phyloP scores from a whole-genome alignment of 2,113 vertebrate species.

The Percopsis transmontana region DNA sequence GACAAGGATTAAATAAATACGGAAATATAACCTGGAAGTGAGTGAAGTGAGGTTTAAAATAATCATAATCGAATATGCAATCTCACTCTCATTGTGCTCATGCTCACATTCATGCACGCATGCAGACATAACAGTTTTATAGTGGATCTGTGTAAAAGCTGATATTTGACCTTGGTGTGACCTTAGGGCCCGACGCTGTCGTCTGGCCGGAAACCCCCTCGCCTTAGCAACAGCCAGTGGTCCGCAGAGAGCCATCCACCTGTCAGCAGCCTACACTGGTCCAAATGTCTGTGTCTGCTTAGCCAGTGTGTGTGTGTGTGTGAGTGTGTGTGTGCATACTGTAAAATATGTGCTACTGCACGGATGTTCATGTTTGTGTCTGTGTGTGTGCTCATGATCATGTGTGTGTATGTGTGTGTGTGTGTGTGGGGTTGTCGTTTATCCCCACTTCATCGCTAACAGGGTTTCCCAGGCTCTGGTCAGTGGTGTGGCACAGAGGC shows the following conservation, averaged over 20 bases:
- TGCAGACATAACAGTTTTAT: conserved; percentile 5
- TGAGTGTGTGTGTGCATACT: background rate
- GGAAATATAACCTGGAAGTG: too few species aligned
- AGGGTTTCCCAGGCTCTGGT: conserved; percentile 76
- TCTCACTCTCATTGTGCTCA: too few species aligned
- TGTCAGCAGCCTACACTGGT: conserved; percentile 64
- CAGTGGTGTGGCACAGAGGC: conserved; percentile 71
- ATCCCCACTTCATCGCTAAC: conserved; percentile 73
- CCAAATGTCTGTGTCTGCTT: conserved; percentile 24
- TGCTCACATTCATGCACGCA: too few species aligned
- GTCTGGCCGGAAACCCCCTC: conserved; percentile 70
- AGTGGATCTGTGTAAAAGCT: conserved; percentile 16
- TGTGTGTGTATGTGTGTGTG: conserved; percentile 36
- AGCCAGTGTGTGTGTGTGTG: conserved; percentile 4
- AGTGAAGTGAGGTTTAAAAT: too few species aligned
- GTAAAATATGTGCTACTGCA: background rate
- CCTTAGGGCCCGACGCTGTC: conserved; percentile 53
- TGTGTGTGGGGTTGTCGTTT: conserved; percentile 55
- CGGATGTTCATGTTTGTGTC: conserved; percentile 1
- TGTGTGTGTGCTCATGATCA: conserved; percentile 1
- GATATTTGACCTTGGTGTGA: conserved; percentile 55
- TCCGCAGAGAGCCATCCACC: conserved; percentile 72
- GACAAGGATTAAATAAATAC: too few species aligned
- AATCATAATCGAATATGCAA: too few species aligned
- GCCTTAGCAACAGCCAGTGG: conserved; percentile 60